These are phyloP conservation scores for Cyclina sinensis DNA, from an alignment of 1,140 invertebrate genomes.

Conservation along the genomic window DNA sequence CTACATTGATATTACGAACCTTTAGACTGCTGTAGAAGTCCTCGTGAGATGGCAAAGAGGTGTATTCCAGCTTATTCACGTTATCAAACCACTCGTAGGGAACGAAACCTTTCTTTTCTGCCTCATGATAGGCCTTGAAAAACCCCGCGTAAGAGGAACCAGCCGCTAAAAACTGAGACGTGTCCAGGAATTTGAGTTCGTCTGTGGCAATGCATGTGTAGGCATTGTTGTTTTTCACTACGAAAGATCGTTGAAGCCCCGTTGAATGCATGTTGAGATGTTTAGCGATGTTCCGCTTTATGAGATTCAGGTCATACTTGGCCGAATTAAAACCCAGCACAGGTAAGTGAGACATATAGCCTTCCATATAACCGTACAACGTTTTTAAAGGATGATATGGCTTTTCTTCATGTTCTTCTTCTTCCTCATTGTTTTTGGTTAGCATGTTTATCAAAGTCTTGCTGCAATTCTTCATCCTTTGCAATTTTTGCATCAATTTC, in stretches of 20 bases:
- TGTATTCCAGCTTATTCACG: constrained; percentile 44
- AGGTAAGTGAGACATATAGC: constrained; percentile 42
- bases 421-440: background rate
- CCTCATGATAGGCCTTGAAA: constrained; percentile 52
- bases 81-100: constrained; percentile 71
- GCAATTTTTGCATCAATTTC: background rate
- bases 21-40: constrained; percentile 69
- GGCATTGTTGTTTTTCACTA: constrained; percentile 58
- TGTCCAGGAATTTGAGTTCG: constrained; percentile 64
- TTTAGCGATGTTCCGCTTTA: constrained; percentile 27
- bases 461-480: background rate
- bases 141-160: constrained; percentile 56
- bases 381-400: background rate
- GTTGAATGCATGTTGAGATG: constrained; percentile 19
- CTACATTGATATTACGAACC: constrained; percentile 44
- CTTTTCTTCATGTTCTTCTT: background rate
- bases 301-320: constrained; percentile 60
- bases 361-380: background rate
- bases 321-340: constrained; percentile 56
- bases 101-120: constrained; percentile 67
- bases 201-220: constrained; percentile 49
- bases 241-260: background rate
- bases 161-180: constrained; percentile 56
- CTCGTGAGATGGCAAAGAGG: constrained; percentile 10
- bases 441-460: background rate